Percentiles rank a stretch among this genome's conserved stretches.
These are phyloP conservation scores for Arctia plantaginis DNA, from an alignment of 2,888 invertebrate genomes.

Conservation along the genomic window DNA sequence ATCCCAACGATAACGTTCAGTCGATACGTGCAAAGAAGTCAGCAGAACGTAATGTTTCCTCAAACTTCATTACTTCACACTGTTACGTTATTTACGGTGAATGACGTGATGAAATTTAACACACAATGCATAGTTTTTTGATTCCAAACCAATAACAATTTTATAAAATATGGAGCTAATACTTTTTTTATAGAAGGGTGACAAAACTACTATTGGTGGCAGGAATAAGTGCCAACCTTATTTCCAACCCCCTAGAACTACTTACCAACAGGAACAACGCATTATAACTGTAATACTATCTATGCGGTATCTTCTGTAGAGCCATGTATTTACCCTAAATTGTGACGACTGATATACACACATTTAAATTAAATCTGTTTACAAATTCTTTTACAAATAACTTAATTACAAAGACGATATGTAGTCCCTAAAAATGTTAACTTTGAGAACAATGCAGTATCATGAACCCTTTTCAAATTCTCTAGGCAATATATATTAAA, in stretches of 20 bases:
- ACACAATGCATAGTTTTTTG: conserved; percentile 8
- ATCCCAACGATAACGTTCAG: conserved; percentile 10
- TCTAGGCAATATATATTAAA: background rate
- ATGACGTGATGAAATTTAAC: conserved; percentile 10
- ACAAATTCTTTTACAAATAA: background rate
- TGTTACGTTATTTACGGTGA: conserved; percentile 15
- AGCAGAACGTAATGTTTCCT: conserved; percentile 15
- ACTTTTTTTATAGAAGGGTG: background rate
- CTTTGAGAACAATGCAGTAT: background rate
- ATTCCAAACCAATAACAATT: conserved; percentile 1
- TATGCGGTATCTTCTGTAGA: background rate
- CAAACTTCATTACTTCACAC: conserved; percentile 20
- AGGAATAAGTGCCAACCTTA: background rate
- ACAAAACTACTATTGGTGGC: background rate
- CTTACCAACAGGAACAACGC: background rate
- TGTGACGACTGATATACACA: background rate
- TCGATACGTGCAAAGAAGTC: conserved; percentile 19
- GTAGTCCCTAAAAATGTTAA: background rate
- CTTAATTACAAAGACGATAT: background rate
- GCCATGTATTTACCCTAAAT: background rate
- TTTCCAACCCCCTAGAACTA: background rate
- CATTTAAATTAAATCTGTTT: background rate
- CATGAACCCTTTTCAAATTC: background rate
- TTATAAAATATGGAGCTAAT: background rate
- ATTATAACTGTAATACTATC: background rate